Base-by-base conservation (phyloP, 2,113 vertebrate genomes). In the Columbina picui region DNA sequence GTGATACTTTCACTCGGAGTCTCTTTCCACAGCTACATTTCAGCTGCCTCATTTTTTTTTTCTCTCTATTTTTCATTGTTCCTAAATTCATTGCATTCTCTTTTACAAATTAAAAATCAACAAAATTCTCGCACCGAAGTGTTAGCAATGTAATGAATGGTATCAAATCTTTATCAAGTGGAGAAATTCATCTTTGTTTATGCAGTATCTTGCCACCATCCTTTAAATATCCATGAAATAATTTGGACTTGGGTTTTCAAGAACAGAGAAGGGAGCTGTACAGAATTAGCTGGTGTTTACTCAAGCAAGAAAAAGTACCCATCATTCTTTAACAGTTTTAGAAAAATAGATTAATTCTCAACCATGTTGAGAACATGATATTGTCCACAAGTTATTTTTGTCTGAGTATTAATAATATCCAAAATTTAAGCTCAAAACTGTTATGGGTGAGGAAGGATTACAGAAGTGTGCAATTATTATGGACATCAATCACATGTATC, bases 381-480 rank as follows among this genome's bases (percentile, higher is more conserved):
- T 47, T 93, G 77, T 88, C 89, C 63, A 85, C 21, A 74, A 83
- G 81, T 94, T 95, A 93, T 93, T 95, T 97, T 95, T 92, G 70
- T 89, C 83, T 39, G 16, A 73, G 29, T 92, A 52, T 89, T 86
- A 96, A 45, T 90, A 82, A 50, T 74, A 81, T 50, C 36, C 27
- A 52, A 73, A 93, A 76, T 80, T 16, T 82, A 89, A 95, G 85
- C 74, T 93, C 32, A 52, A 69, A 82, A 89, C 39, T 71, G 32
- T 81, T 94, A 64, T 0, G 89, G 12, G 56, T 75, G 53, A 87
- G 49, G 41, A 92, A 95, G 92, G 94, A 93, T 96, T 95, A 96
- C 45, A 76, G 65, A 94, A 89, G 36, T 65, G 45, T 76, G 86
- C 76, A 68, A 70, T 91, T 96, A 87, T 75, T 96, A 94, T 53